A percentile compares a stretch with the other conserved stretches of the same genome.
Conservation (phyloP, 2,797 vertebrate species). For the Cottoperca gobio region DNA sequence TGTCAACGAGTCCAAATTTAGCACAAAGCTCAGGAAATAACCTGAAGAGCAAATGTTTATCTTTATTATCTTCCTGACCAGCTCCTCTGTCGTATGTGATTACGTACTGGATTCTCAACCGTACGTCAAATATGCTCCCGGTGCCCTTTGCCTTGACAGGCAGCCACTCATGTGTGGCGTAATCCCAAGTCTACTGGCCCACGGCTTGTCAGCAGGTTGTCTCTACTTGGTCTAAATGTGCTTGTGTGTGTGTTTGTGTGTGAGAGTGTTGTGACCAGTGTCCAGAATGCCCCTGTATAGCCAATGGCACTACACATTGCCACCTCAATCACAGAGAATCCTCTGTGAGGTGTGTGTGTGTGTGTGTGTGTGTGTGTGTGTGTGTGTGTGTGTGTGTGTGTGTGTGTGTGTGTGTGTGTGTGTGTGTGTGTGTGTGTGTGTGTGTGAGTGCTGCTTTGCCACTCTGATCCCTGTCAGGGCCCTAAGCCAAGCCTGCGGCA, state of each 20-base stretch:
- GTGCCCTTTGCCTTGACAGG: slow-evolving; percentile 41
- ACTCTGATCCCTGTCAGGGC: slow-evolving; percentile 74
- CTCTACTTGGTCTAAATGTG: slow-evolving; percentile 32
- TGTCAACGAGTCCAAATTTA: slow-evolving; percentile 70
- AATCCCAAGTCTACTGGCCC: slow-evolving; percentile 43
- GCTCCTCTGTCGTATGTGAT: slow-evolving; percentile 36
- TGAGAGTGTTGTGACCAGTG: slow-evolving; percentile 43
- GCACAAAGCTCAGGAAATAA: slow-evolving; percentile 66
- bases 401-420: slow-evolving; percentile 16
- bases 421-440: slow-evolving; percentile 20
- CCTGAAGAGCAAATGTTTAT: slow-evolving; percentile 69
- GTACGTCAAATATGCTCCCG: slow-evolving; percentile 53
- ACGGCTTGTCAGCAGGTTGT: slow-evolving; percentile 43
- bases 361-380: slow-evolving; percentile 2
- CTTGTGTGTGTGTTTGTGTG: slow-evolving; percentile 2
- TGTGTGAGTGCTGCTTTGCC: slow-evolving; percentile 41
- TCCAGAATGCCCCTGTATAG: slow-evolving; percentile 52
- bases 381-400: slow-evolving; percentile 10
- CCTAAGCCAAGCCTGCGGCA: slow-evolving; percentile 76
- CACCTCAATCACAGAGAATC: slow-evolving; percentile 40
- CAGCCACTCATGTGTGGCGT: slow-evolving; percentile 39
- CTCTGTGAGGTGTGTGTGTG: slow-evolving; percentile 27
- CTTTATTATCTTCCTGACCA: slow-evolving; percentile 56
- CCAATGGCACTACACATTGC: slow-evolving; percentile 63
- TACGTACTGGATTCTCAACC: slow-evolving; percentile 35